These are phyloP conservation scores for Mastomys natalensis DNA, from an alignment of 2,113 vertebrate genomes.

Conservation along the genomic window DNA sequence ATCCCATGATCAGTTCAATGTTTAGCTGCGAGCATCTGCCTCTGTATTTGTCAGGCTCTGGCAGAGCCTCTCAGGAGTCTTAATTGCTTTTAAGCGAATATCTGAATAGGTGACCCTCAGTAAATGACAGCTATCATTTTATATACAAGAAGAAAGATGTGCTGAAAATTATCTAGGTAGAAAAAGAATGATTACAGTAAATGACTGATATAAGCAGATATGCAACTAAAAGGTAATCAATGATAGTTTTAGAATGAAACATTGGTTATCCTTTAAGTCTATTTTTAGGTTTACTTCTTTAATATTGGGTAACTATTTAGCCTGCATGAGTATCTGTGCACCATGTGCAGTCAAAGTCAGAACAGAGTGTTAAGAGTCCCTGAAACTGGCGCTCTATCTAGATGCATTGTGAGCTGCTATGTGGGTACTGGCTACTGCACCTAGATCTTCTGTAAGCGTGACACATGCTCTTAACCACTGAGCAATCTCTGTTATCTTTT, in stretches of 20 bases:
- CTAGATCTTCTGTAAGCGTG: background rate
- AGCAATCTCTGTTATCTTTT: background rate
- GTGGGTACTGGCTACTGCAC: background rate
- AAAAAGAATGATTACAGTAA: slow-evolving; percentile 39
- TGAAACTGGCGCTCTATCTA: background rate
- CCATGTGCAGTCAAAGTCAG: background rate
- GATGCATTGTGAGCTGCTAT: background rate
- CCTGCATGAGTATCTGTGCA: background rate
- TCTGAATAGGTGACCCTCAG: slow-evolving; percentile 33
- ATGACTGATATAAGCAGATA: background rate
- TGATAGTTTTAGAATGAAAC: background rate
- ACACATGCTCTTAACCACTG: background rate
- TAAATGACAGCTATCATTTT: background rate
- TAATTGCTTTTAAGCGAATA: slow-evolving; percentile 1
- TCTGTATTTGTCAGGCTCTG: no score
- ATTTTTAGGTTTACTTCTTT: background rate
- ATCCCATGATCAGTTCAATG: no score
- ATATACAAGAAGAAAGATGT: background rate
- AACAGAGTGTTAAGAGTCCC: background rate
- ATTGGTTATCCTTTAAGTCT: background rate
- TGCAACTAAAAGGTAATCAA: background rate
- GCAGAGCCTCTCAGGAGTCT: background rate
- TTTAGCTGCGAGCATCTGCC: no score
- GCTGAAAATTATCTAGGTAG: background rate
- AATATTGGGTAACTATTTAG: background rate